phyloP scores from a whole-genome alignment of 1,140 invertebrate genomes.

The Lordiphosa stackelbergi region DNA sequence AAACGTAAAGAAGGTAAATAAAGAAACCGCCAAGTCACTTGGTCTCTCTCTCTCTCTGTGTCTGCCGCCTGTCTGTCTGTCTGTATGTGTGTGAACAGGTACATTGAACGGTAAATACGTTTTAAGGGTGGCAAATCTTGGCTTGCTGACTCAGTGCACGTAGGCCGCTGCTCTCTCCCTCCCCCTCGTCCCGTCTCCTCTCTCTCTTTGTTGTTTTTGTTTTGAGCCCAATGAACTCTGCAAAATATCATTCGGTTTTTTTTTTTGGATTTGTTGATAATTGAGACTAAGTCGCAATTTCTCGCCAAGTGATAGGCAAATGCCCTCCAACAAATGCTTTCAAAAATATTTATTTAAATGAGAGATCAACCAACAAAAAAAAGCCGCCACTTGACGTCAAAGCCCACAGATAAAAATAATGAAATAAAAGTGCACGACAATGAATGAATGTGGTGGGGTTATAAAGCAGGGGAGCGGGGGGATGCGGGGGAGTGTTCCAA shows the following conservation, averaged over 20 bases:
- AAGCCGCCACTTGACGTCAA: constrained; percentile 56
- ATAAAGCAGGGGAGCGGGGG: too few species aligned
- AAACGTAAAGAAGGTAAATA: not conserved
- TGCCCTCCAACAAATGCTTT: constrained; percentile 53
- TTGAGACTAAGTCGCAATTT: constrained; percentile 65
- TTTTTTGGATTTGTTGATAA: constrained; percentile 19
- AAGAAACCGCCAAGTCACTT: not conserved
- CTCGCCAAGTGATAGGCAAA: constrained; percentile 61
- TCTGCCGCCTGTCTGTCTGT: not conserved
- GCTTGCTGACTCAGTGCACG: constrained; percentile 69
- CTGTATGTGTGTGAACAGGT: constrained; percentile 28
- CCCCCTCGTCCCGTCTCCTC: constrained; percentile 4
- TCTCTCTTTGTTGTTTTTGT: constrained; percentile 18
- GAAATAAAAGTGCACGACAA: constrained; percentile 36
- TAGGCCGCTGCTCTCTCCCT: constrained; percentile 32
- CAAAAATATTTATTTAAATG: constrained; percentile 40
- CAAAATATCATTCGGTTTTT: constrained; percentile 4
- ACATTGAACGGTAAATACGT: constrained; percentile 24
- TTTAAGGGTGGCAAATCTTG: constrained; percentile 49
- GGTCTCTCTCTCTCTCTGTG: not conserved
- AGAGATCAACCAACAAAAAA: constrained; percentile 13
- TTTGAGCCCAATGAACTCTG: constrained; percentile 62
- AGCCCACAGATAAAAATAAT: constrained; percentile 53
- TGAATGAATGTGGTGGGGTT: constrained; percentile 28
- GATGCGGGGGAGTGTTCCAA: constrained; percentile 34